Evolutionary conservation across 1,140 invertebrate species (phyloP).

Genomic region (Magallana ariakensis): DNA sequence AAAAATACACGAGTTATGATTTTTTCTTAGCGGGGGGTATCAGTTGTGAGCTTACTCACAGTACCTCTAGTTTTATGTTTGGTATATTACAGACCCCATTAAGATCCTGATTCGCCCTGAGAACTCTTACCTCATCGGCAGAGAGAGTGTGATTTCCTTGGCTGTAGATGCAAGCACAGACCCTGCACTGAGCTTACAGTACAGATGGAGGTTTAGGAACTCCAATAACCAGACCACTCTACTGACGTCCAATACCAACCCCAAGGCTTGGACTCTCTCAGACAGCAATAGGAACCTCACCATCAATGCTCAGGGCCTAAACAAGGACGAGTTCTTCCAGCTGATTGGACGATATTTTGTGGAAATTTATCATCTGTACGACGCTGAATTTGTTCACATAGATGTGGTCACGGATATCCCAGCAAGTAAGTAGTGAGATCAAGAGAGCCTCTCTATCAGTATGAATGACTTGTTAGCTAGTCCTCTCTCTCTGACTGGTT

Average conservation of each 20-base stretch:
- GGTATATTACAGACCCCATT: slow-evolving; percentile 21
- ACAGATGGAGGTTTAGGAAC: slow-evolving; percentile 19
- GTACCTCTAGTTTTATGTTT: too few species aligned
- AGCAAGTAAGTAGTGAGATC: neutral
- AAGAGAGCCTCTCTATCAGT: too few species aligned
- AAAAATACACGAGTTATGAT: too few species aligned
- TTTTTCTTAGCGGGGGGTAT: too few species aligned
- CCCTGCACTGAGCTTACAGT: neutral
- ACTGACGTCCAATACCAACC: too few species aligned
- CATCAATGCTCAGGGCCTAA: slow-evolving; percentile 1
- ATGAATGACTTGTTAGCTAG: too few species aligned
- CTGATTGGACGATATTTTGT: neutral
- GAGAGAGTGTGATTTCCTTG: neutral
- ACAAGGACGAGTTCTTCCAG: neutral
- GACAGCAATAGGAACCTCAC: slow-evolving; percentile 25
- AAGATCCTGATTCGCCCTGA: neutral
- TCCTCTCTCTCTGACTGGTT: too few species aligned
- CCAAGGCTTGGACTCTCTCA: neutral
- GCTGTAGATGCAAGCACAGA: slow-evolving; percentile 5
- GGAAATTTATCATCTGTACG: neutral
- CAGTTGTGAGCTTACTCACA: too few species aligned
- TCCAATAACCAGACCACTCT: neutral
- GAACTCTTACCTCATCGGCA: neutral
- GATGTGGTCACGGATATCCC: neutral
- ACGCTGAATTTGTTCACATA: slow-evolving; percentile 8